Evolutionary conservation across 2,113 vertebrate species (phyloP).

Genomic region (Tupaia tana): DNA sequence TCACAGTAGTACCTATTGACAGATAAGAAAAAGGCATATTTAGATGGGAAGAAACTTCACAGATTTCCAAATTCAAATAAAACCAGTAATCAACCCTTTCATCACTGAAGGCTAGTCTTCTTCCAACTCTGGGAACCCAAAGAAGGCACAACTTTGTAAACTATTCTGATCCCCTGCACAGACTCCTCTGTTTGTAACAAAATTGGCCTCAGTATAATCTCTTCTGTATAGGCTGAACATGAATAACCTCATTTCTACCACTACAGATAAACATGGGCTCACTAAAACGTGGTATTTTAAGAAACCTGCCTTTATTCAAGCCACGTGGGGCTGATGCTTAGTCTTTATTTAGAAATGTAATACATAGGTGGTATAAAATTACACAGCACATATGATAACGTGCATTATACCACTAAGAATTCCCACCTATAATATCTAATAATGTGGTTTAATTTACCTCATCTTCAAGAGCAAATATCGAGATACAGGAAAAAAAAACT

Average conservation of each 20-base stretch:
- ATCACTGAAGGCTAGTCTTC: neutral
- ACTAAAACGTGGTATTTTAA: neutral
- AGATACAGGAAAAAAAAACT: neutral
- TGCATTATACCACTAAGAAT: constrained; percentile 1
- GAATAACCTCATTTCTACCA: constrained; percentile 26
- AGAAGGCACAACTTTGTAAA: neutral
- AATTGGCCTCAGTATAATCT: neutral
- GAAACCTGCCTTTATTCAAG: neutral
- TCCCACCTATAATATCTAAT: neutral
- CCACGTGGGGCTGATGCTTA: neutral
- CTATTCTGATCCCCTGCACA: neutral
- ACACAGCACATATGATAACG: neutral
- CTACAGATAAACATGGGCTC: neutral
- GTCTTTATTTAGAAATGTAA: constrained; percentile 19
- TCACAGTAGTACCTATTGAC: constrained; percentile 93
- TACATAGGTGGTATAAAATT: neutral
- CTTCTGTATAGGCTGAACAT: neutral
- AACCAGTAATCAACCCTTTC: neutral
- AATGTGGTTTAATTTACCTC: neutral
- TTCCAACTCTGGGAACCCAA: constrained; percentile 6
- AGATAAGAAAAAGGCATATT: constrained; percentile 56
- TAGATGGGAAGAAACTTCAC: constrained; percentile 8
- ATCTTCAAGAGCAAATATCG: constrained; percentile 21
- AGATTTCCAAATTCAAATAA: constrained; percentile 13
- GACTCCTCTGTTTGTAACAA: neutral